phyloP scores from a whole-genome alignment of 2,888 invertebrate genomes.

The Leptogaster cylindrica region DNA sequence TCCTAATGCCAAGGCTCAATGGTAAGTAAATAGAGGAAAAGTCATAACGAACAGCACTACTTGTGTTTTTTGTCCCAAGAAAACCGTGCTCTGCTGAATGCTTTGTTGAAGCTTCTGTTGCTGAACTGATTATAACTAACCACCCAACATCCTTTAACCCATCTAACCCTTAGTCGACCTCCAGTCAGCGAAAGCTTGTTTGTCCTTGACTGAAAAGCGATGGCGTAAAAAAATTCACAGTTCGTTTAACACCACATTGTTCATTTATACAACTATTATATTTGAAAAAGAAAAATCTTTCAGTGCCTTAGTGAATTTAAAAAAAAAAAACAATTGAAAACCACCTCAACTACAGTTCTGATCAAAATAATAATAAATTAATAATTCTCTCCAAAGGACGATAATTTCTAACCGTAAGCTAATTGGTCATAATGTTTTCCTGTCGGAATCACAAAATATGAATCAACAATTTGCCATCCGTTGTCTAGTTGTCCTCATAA shows the following conservation, averaged over 20 bases:
- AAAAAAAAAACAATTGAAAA: neutral
- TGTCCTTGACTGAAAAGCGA: conserved; percentile 43
- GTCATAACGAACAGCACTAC: conserved; percentile 46
- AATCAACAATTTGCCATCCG: conserved; percentile 1
- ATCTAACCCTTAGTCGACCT: neutral
- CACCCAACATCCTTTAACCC: conserved; percentile 9
- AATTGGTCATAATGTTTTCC: conserved; percentile 40
- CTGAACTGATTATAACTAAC: conserved; percentile 46
- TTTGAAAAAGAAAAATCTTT: no score
- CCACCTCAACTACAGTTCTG: conserved; percentile 3
- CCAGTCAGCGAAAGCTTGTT: conserved; percentile 4
- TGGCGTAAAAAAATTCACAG: conserved; percentile 46
- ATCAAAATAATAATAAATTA: conserved; percentile 37
- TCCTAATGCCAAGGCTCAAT: conserved; percentile 37
- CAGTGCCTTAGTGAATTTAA: no score
- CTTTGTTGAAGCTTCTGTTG: conserved; percentile 44
- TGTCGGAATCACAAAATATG: conserved; percentile 16
- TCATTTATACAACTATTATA: conserved; percentile 43
- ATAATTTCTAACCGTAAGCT: conserved; percentile 29
- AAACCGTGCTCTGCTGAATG: conserved; percentile 41
- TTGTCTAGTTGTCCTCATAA: neutral
- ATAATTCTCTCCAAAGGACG: conserved; percentile 27
- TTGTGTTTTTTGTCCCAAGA: conserved; percentile 40
- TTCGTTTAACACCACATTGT: conserved; percentile 47
- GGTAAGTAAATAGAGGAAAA: conserved; percentile 47